phyloP scores from a whole-genome alignment of 2,113 vertebrate species.

The Eonycteris spelaea region DNA sequence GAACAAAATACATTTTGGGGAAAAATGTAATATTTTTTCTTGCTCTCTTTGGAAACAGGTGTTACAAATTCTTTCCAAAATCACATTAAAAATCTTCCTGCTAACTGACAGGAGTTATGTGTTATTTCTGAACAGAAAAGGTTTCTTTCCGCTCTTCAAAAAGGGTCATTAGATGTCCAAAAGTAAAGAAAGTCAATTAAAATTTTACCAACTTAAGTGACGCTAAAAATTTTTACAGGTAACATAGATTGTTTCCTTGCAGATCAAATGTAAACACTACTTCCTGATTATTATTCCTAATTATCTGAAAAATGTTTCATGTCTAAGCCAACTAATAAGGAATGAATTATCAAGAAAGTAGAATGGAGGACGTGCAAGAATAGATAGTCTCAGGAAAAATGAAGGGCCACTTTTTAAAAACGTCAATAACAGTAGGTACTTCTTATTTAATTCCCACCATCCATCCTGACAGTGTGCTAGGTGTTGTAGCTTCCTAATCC shows the following conservation, averaged over 20 bases:
- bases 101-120: neutral
- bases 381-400: neutral
- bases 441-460: neutral
- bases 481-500: neutral
- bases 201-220: neutral
- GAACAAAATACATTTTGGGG: constrained; percentile 31
- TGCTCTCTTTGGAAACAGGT: constrained; percentile 48
- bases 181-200: constrained; percentile 30
- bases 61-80: constrained; percentile 7
- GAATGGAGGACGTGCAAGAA: neutral
- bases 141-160: neutral
- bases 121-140: constrained; percentile 1
- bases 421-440: neutral
- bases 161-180: neutral
- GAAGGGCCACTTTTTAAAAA: neutral
- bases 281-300: neutral
- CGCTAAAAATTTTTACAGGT: neutral
- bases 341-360: neutral
- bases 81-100: neutral
- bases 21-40: constrained; percentile 38
- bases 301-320: neutral
- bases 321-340: neutral
- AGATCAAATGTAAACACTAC: neutral
- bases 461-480: neutral
- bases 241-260: neutral